These are phyloP conservation scores for Megaleporinus macrocephalus DNA, from an alignment of 2,113 vertebrate species.

Conservation along the genomic window DNA sequence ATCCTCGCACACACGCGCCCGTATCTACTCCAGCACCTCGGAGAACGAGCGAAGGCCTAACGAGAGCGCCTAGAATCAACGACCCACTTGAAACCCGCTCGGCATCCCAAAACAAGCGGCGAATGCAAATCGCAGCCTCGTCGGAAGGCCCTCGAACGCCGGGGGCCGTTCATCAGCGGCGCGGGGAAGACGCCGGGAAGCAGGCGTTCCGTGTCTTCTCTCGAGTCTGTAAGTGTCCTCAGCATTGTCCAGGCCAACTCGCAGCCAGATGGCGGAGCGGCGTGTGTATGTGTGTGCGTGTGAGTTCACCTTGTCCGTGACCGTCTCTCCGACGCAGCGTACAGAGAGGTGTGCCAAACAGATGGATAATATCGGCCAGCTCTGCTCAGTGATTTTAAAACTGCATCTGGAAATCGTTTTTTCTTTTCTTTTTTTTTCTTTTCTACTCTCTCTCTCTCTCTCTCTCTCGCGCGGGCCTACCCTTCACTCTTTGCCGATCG, in stretches of 20 bases:
- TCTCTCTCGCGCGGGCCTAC: background rate
- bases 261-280: constrained; percentile 72
- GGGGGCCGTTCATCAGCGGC: constrained; percentile 43
- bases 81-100: constrained; percentile 33
- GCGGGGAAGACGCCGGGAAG: constrained; percentile 27
- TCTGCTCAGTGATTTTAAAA: constrained; percentile 59
- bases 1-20: background rate
- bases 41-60: constrained; percentile 1
- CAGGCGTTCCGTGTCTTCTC: constrained; percentile 26
- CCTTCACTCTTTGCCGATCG: constrained; percentile 37
- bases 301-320: constrained; percentile 76
- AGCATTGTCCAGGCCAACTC: constrained; percentile 65
- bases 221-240: constrained; percentile 50
- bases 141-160: constrained; percentile 37
- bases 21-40: background rate
- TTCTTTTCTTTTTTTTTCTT: background rate
- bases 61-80: constrained; percentile 16
- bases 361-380: constrained; percentile 69
- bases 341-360: constrained; percentile 66
- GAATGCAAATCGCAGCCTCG: constrained; percentile 39
- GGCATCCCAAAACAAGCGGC: constrained; percentile 28
- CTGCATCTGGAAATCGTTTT: constrained; percentile 58
- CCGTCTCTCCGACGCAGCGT: constrained; percentile 67
- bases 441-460: background rate
- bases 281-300: constrained; percentile 18